A percentile compares a stretch with the other conserved stretches of the same genome.
These are phyloP conservation scores for Crotalus viridis DNA, from an alignment of 2,113 vertebrate species.

Conservation along the genomic window DNA sequence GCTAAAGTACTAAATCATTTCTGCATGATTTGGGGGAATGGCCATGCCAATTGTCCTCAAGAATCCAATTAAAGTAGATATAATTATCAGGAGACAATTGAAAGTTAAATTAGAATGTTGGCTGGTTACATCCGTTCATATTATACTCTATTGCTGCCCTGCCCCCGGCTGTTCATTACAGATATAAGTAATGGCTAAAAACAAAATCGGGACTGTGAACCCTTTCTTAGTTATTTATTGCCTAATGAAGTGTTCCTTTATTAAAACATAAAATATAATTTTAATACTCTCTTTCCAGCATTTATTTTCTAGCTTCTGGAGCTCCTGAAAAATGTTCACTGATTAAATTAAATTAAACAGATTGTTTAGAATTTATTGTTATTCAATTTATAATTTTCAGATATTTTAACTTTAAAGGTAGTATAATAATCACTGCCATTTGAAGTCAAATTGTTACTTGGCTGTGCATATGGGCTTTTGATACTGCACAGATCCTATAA, in stretches of 20 bases:
- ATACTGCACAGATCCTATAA: not conserved
- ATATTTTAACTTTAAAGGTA: not conserved
- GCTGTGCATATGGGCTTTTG: not conserved
- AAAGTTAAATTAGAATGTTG: conserved; percentile 41
- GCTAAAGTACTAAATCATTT: conserved; percentile 27
- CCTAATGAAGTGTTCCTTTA: conserved; percentile 23
- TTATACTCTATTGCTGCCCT: conserved; percentile 14
- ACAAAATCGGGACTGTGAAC: not conserved
- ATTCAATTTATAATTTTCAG: not conserved
- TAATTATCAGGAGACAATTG: conserved; percentile 41
- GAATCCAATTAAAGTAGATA: conserved; percentile 27
- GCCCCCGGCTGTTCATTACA: not conserved
- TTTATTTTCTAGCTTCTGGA: not conserved
- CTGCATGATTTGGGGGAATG: not conserved
- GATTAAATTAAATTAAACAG: not conserved
- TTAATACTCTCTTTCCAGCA: not conserved
- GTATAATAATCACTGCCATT: not conserved
- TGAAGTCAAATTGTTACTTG: not conserved
- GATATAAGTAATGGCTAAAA: not conserved
- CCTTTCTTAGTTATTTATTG: not conserved
- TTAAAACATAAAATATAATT: not conserved
- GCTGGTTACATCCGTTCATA: not conserved
- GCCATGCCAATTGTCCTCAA: conserved; percentile 1
- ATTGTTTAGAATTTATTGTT: not conserved
- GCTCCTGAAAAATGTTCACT: not conserved